phyloP scores from a whole-genome alignment of 2,113 vertebrate species.

The Geococcyx californianus region DNA sequence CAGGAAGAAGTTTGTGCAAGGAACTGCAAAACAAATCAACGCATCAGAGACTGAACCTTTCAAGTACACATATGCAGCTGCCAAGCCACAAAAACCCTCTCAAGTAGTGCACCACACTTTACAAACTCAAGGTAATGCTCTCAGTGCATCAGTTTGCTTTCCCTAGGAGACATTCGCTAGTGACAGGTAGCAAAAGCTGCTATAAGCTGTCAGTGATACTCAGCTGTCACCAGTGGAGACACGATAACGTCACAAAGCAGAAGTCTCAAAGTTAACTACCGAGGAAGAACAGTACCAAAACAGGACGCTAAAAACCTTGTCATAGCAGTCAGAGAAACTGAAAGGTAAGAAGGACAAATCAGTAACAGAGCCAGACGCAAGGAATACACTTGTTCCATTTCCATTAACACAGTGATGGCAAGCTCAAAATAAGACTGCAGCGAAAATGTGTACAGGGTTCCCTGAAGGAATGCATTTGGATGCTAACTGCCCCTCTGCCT shows the following conservation, averaged over 20 bases:
- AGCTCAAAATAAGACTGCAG: conserved; percentile 17
- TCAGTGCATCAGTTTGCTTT: neutral
- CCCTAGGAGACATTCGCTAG: neutral
- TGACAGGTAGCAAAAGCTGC: neutral
- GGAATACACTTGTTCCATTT: neutral
- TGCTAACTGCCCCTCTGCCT: neutral
- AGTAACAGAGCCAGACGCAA: neutral
- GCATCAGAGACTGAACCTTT: neutral
- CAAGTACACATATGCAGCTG: neutral
- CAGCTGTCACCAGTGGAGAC: neutral
- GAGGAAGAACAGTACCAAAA: neutral
- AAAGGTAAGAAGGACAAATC: neutral
- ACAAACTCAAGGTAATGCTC: neutral
- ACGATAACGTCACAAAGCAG: too few species aligned
- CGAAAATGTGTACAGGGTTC: neutral
- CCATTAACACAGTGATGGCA: neutral
- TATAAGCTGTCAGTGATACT: neutral
- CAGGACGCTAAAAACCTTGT: too few species aligned
- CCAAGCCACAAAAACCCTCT: neutral
- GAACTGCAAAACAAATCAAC: neutral
- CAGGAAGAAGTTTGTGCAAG: neutral
- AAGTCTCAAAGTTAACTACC: neutral
- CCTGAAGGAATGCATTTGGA: neutral
- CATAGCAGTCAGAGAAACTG: neutral
- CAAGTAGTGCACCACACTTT: neutral